phyloP scores from a whole-genome alignment of 1,140 invertebrate genomes.

The Agrilus planipennis region DNA sequence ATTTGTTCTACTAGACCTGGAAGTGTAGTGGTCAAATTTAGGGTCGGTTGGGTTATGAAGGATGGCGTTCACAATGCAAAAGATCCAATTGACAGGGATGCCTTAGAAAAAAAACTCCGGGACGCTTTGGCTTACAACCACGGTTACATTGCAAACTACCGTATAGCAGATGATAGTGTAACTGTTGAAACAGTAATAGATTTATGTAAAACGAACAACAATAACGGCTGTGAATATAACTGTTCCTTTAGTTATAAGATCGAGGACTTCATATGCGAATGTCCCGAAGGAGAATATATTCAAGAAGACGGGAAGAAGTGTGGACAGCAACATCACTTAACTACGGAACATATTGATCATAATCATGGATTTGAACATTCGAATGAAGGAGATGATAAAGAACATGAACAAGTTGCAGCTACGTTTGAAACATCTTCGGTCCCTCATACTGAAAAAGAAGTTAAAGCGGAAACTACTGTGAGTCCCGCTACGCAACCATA shows the following conservation, averaged over 20 bases:
- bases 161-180: constrained; percentile 38
- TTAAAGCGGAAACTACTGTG: background rate
- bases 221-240: constrained; percentile 60
- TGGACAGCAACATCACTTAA: constrained; percentile 20
- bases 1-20: constrained; percentile 41
- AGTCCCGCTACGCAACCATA: background rate
- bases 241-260: constrained; percentile 59
- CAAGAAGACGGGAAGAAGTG: constrained; percentile 38
- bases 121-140: constrained; percentile 37
- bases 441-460: constrained; percentile 12
- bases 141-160: constrained; percentile 42
- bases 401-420: constrained; percentile 6
- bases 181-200: constrained; percentile 44
- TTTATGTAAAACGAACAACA: constrained; percentile 61
- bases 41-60: constrained; percentile 49
- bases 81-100: constrained; percentile 39
- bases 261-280: constrained; percentile 55
- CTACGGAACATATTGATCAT: constrained; percentile 11
- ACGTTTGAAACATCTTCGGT: constrained; percentile 15
- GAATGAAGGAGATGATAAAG: background rate
- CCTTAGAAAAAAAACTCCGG: constrained; percentile 37
- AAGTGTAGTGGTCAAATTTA: constrained; percentile 48
- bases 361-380: constrained; percentile 18
- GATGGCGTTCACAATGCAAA: constrained; percentile 34
- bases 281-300: constrained; percentile 44